Percentiles rank a stretch among this genome's conserved stretches.
Evolutionary conservation across 2,888 invertebrate species (phyloP).

Genomic region (Ophraella communa): DNA sequence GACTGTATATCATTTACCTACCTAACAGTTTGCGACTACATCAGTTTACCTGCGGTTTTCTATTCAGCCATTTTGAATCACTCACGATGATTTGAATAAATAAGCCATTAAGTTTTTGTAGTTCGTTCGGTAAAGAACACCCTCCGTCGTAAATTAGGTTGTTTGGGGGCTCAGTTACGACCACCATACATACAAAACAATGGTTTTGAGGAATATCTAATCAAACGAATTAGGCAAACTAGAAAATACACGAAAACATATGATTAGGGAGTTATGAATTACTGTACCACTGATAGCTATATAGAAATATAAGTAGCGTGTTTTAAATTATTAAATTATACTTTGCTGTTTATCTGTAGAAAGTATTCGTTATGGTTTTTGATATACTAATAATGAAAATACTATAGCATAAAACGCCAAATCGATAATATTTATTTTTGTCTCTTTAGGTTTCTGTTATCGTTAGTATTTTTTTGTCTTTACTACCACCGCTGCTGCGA

Average conservation of each 20-base stretch:
- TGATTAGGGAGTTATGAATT: constrained; percentile 7
- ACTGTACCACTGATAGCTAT: not conserved
- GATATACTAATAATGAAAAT: too few species aligned
- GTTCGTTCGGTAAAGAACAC: constrained; percentile 55
- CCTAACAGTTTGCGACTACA: constrained; percentile 1
- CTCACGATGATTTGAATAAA: constrained; percentile 60
- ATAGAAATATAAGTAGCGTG: constrained; percentile 9
- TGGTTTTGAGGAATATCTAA: constrained; percentile 13
- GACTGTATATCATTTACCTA: not conserved
- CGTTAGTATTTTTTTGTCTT: too few species aligned
- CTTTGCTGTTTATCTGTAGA: not conserved
- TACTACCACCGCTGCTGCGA: too few species aligned
- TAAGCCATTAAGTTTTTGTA: constrained; percentile 61
- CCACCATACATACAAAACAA: constrained; percentile 30
- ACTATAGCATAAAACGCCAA: too few species aligned
- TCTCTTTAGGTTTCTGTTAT: too few species aligned
- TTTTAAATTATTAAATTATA: not conserved
- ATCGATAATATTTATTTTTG: too few species aligned
- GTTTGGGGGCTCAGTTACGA: constrained; percentile 48
- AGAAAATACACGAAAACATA: constrained; percentile 3
- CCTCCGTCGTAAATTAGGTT: constrained; percentile 59
- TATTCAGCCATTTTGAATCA: constrained; percentile 60
- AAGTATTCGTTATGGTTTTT: not conserved
- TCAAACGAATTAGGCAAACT: constrained; percentile 2
- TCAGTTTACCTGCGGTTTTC: constrained; percentile 23